Conservation (phyloP, 2,797 vertebrate species). For the Danio kyathit region DNA sequence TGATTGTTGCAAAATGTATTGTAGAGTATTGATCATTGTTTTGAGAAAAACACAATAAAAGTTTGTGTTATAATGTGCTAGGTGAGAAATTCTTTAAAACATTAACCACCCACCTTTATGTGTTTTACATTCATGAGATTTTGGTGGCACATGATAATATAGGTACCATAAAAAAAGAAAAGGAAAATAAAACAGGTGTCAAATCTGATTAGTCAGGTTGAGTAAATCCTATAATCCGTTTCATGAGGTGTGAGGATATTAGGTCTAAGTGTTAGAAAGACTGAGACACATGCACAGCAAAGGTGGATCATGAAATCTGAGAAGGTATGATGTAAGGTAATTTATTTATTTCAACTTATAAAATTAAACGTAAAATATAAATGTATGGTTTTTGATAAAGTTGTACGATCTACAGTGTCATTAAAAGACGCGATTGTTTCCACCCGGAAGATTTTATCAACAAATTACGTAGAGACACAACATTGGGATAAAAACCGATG, state of each 20-base stretch:
- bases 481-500: too few relatives aligned
- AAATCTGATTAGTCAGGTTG: constrained; percentile 56
- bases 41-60: not conserved
- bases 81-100: not conserved
- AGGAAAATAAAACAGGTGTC: constrained; percentile 26
- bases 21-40: not conserved
- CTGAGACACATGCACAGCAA: not conserved
- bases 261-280: constrained; percentile 26
- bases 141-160: too few relatives aligned
- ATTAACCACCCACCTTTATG: too few relatives aligned
- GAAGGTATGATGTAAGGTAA: constrained; percentile 31
- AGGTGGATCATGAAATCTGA: not conserved
- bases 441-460: constrained; percentile 34
- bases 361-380: too few relatives aligned
- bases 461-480: not conserved
- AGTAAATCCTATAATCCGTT: constrained; percentile 72
- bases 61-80: not conserved
- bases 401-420: too few relatives aligned
- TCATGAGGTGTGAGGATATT: constrained; percentile 39
- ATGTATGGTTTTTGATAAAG: too few relatives aligned
- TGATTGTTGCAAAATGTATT: constrained; percentile 1
- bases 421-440: constrained; percentile 31
- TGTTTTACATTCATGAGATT: too few relatives aligned
- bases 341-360: too few relatives aligned
- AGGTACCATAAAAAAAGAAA: not conserved